A percentile compares a stretch with the other conserved stretches of the same genome.
phyloP scores from a whole-genome alignment of 2,888 invertebrate species.

The Thyatira batis region DNA sequence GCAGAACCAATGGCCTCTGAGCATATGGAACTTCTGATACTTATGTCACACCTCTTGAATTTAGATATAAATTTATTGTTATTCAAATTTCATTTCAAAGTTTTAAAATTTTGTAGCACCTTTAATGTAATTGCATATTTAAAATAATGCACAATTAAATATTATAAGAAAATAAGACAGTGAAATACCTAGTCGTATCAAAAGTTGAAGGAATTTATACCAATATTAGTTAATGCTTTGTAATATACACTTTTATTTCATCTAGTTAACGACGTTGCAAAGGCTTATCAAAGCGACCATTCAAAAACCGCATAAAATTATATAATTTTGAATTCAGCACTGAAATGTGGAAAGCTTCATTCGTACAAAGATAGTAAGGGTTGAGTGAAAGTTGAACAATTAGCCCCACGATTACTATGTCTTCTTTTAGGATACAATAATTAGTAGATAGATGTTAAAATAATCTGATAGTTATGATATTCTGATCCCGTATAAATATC shows the following conservation, averaged over 20 bases:
- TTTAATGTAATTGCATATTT: background rate
- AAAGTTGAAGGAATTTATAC: too few relatives aligned
- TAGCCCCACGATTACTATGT: background rate
- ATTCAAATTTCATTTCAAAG: too few relatives aligned
- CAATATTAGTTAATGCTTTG: constrained; percentile 8
- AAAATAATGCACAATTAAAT: too few relatives aligned
- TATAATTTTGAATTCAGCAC: constrained; percentile 49
- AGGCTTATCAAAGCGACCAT: constrained; percentile 42
- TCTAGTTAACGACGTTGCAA: constrained; percentile 35
- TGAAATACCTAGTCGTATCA: background rate
- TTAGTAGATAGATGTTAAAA: too few relatives aligned
- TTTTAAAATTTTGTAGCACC: too few relatives aligned
- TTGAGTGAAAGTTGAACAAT: background rate
- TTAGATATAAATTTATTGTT: background rate
- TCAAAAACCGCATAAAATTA: constrained; percentile 45
- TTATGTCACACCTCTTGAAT: background rate
- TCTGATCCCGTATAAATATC: too few relatives aligned
- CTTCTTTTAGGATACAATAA: background rate
- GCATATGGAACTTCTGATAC: constrained; percentile 1
- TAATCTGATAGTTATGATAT: too few relatives aligned
- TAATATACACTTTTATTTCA: constrained; percentile 17
- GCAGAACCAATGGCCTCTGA: constrained; percentile 1
- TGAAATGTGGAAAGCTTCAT: constrained; percentile 40
- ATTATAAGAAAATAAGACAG: too few relatives aligned
- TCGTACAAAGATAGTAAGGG: constrained; percentile 6